Percentiles rank a stretch among this genome's conserved stretches.
Conservation (phyloP, 1,140 invertebrate species). For the Pseudomyrmex gracilis region DNA sequence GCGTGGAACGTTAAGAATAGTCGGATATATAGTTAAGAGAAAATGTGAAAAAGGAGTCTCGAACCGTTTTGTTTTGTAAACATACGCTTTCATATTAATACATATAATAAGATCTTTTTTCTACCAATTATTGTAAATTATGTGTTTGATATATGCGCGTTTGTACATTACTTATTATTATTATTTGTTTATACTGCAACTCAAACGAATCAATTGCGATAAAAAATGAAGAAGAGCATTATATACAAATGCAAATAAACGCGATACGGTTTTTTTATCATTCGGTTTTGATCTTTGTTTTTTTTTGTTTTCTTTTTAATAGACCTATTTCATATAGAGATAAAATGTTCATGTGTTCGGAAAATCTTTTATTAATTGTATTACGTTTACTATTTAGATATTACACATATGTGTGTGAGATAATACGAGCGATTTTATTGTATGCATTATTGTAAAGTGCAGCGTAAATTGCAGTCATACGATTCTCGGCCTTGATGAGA, state of each 20-base stretch:
- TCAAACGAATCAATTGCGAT: constrained; percentile 13
- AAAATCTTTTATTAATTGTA: constrained; percentile 36
- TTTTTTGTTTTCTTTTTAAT: constrained; percentile 18
- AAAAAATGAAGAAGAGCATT: constrained; percentile 20
- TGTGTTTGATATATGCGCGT: constrained; percentile 71
- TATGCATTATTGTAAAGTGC: constrained; percentile 35
- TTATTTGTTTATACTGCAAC: constrained; percentile 52
- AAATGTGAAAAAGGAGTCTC: constrained; percentile 30
- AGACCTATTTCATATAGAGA: constrained; percentile 18
- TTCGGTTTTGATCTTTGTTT: constrained; percentile 24
- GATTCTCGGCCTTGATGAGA: constrained; percentile 37
- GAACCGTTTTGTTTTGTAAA: constrained; percentile 27
- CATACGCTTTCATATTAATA: constrained; percentile 73
- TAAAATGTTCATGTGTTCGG: constrained; percentile 48
- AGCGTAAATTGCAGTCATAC: constrained; percentile 42
- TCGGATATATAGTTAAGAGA: constrained; percentile 4
- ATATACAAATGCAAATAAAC: not conserved
- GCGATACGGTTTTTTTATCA: constrained; percentile 20
- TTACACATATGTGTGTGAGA: not conserved
- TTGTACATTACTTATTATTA: constrained; percentile 70
- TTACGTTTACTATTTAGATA: constrained; percentile 34
- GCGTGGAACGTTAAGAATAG: constrained; percentile 45
- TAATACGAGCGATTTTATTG: constrained; percentile 13
- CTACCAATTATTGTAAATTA: constrained; percentile 77
- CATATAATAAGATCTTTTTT: constrained; percentile 71